Conservation (phyloP, 1,140 invertebrate species). For the Zaprionus ghesquierei region DNA sequence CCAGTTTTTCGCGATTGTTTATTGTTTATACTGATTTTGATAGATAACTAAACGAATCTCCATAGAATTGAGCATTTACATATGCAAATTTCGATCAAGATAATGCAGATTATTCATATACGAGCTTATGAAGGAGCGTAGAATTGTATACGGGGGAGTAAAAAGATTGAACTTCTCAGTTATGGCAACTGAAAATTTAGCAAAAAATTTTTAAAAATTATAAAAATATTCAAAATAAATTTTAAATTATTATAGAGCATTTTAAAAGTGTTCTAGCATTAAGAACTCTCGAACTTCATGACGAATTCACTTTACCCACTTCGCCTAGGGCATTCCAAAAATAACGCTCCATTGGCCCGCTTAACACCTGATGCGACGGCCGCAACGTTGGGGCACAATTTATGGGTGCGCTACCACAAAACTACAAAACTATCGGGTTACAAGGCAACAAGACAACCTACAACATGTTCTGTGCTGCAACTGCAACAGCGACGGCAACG, state of each 20-base stretch:
- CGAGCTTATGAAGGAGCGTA: neutral
- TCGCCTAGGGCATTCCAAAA: neutral
- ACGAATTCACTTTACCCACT: neutral
- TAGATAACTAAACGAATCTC: neutral
- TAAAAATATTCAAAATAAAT: neutral
- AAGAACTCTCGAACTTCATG: neutral
- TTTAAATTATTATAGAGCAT: neutral
- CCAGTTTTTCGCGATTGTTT: neutral
- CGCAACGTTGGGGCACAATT: slow-evolving; percentile 52
- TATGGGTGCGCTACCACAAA: slow-evolving; percentile 80
- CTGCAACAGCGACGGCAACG: neutral
- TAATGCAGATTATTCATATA: neutral
- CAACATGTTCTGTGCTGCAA: slow-evolving; percentile 62
- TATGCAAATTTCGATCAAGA: neutral
- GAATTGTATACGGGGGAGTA: neutral
- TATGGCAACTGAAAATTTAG: neutral
- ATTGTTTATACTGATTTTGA: neutral
- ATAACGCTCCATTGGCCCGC: slow-evolving; percentile 49
- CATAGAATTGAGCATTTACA: slow-evolving; percentile 1
- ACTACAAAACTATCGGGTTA: slow-evolving; percentile 77
- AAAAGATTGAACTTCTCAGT: neutral
- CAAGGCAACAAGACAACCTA: slow-evolving; percentile 79
- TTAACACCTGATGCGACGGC: slow-evolving; percentile 70
- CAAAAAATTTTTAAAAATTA: neutral
- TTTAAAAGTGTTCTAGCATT: neutral